phyloP scores from a whole-genome alignment of 1,140 invertebrate species.

The Reticulitermes speratus region DNA sequence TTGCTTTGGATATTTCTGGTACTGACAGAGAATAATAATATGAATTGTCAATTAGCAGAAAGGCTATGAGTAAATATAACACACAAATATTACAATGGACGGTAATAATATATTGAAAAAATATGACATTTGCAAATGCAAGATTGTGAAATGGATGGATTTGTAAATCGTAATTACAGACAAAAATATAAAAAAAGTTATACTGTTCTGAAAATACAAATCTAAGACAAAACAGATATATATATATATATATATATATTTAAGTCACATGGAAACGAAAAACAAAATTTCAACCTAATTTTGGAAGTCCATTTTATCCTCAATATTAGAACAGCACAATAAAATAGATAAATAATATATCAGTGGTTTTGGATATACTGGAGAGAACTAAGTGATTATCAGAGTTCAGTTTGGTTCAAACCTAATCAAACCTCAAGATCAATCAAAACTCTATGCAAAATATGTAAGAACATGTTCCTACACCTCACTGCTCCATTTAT shows the following conservation, averaged over 20 bases:
- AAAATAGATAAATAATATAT: neutral
- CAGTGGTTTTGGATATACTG: neutral
- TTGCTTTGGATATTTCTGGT: neutral
- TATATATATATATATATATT: neutral
- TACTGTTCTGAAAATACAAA: neutral
- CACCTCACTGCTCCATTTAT: neutral
- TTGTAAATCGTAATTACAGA: slow-evolving; percentile 1
- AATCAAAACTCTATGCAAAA: too few species aligned
- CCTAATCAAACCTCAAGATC: neutral
- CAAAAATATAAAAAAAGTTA: neutral
- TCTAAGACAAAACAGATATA: neutral
- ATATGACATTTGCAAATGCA: slow-evolving; percentile 24
- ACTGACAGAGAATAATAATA: neutral
- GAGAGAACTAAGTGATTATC: neutral
- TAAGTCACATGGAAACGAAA: neutral
- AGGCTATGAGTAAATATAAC: neutral
- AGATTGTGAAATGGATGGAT: slow-evolving; percentile 29
- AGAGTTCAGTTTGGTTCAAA: neutral
- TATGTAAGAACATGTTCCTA: too few species aligned
- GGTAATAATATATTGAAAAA: slow-evolving; percentile 29
- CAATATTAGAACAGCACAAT: neutral
- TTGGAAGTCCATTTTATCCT: neutral
- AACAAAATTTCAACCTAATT: neutral
- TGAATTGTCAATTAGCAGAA: neutral
- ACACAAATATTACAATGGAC: slow-evolving; percentile 24